Conservation (phyloP, 2,113 vertebrate genomes). For the Oceanites oceanicus region DNA sequence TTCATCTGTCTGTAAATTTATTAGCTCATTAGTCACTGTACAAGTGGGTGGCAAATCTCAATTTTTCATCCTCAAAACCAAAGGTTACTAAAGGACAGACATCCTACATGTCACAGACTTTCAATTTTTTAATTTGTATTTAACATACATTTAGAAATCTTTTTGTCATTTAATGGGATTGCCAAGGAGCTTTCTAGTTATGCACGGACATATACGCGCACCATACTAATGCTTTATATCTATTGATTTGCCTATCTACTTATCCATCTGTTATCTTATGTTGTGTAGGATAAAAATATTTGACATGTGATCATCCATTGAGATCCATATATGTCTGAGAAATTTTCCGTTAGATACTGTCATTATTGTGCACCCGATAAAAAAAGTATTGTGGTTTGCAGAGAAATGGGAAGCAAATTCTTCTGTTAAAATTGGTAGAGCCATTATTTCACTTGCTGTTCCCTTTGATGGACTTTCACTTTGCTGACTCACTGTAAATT, state of each 20-base stretch:
- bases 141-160: not conserved
- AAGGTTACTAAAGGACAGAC: constrained; percentile 12
- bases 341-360: not conserved
- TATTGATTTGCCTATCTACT: not conserved
- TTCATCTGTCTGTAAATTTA: constrained; percentile 25
- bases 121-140: not conserved
- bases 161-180: not conserved
- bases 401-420: not conserved
- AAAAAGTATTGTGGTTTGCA: not conserved
- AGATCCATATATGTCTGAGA: not conserved
- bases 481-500: not conserved
- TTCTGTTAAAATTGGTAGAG: not conserved
- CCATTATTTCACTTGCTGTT: not conserved
- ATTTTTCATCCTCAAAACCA: constrained; percentile 37
- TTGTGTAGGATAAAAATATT: not conserved
- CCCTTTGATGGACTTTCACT: not conserved
- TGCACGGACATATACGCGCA: not conserved
- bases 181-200: not conserved
- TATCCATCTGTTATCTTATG: not conserved
- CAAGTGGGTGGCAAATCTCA: constrained; percentile 1
- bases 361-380: not conserved
- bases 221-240: not conserved
- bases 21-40: constrained; percentile 36
- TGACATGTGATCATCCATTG: not conserved
- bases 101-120: not conserved